Percentiles rank a stretch among this genome's conserved stretches.
Conservation (phyloP, 1,140 invertebrate genomes). For the Teleopsis dalmanni region DNA sequence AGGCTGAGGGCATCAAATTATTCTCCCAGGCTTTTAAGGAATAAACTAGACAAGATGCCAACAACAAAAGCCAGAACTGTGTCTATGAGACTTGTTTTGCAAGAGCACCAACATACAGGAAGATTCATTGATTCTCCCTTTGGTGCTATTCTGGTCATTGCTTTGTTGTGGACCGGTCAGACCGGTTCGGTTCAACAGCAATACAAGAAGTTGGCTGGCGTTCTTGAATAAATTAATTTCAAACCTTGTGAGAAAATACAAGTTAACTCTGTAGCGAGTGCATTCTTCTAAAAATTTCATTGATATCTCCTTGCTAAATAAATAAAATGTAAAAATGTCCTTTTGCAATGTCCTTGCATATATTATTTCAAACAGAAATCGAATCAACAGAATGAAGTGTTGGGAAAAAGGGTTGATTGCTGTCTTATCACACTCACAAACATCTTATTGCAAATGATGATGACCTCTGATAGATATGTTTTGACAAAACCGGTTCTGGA, state of each 20-base stretch:
- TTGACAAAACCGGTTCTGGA: conserved; percentile 35
- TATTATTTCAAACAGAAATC: conserved; percentile 24
- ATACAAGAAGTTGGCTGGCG: no score
- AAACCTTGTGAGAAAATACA: conserved; percentile 6
- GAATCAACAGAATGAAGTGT: conserved; percentile 3
- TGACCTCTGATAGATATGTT: no score
- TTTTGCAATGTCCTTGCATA: conserved; percentile 44
- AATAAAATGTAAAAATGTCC: conserved; percentile 29
- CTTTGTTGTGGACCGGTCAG: conserved; percentile 32
- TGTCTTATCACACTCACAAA: no score
- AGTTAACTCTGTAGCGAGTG: neutral
- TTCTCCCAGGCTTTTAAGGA: no score
- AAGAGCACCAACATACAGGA: neutral
- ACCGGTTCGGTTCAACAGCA: conserved; percentile 31
- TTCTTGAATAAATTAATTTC: neutral
- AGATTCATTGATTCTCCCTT: neutral
- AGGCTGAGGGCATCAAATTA: no score
- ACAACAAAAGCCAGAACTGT: no score
- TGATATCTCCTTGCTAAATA: neutral
- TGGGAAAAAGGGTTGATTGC: conserved; percentile 5
- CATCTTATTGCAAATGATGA: no score
- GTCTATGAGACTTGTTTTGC: no score
- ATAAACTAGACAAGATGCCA: no score
- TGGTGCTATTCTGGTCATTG: conserved; percentile 14
- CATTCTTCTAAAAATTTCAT: conserved; percentile 1